Evolutionary conservation across 2,797 vertebrate species (phyloP), one percentile per base, ranked within the genome.

Genomic region (Clarias pachynema): DNA sequence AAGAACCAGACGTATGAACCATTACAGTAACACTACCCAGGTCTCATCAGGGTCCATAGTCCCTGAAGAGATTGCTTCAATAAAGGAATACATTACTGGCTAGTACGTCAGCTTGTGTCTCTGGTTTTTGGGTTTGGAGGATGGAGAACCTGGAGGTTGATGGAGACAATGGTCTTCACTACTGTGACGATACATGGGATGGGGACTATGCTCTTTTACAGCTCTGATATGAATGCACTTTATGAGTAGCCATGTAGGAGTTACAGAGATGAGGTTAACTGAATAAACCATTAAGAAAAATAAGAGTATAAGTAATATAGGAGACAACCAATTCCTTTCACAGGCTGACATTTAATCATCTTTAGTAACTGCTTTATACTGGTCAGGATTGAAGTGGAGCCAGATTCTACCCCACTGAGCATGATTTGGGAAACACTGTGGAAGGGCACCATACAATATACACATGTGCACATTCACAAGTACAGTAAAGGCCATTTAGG

Each of bases 11-110:
- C 2, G 9, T 80, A 49, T 49, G 26, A 66, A 29, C 6, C 15
- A 80, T 22, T 53, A 53, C 79, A 66, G 62, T 66, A 80, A 80
- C 79, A 29, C 16, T 53, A 80, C 37, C 40, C 62, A 66, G 62
- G 79, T 66, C 62, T 80, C 59, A 63, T 74, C 57, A 29, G 26
- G 57, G 31, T 63, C 37, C 26, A 24, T n/a, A 8, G 59, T 62
- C 44, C 44, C 44, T 44, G 44, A 44, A 44, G 59, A 24, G 44
- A 44, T 44, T 44, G 44, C 44, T 10, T 44, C 44, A 44, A 44
- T 44, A 44, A 44, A 44, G 44, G 59, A 62, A n/a, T 62, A 62
- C 20, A 62, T 62, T 63, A 44, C 44, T 9, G 44, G 44, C 8
- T 44, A 44, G 9, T 44, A 44, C 44, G 9, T 44, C 44, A 44